These are phyloP conservation scores for Azemiops feae DNA, from an alignment of 2,113 vertebrate species.

Conservation along the genomic window DNA sequence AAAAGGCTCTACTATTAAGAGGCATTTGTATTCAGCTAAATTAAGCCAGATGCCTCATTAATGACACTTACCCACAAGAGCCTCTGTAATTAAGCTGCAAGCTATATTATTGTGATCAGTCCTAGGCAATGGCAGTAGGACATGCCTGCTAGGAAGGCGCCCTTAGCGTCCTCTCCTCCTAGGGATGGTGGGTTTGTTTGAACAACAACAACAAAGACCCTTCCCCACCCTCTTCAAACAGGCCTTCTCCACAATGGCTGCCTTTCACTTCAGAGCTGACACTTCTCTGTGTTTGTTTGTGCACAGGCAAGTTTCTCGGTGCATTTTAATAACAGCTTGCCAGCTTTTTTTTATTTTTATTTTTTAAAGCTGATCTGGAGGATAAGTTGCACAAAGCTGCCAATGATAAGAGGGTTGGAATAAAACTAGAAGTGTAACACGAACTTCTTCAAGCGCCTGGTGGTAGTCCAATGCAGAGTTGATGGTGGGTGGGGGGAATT, in stretches of 20 bases:
- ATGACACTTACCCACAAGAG: conserved; percentile 74
- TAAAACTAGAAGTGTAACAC: conserved; percentile 5
- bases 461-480: fast-evolving
- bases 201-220: background rate
- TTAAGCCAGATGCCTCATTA: conserved; percentile 72
- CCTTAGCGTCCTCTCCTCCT: background rate
- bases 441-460: background rate
- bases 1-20: conserved; percentile 61
- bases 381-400: conserved; percentile 33
- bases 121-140: conserved; percentile 27
- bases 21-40: conserved; percentile 75
- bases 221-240: conserved; percentile 18
- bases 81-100: conserved; percentile 76
- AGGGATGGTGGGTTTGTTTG: background rate
- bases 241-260: conserved; percentile 1
- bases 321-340: conserved; percentile 54
- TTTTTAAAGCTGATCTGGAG: background rate
- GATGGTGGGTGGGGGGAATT: background rate
- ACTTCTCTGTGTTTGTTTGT: conserved; percentile 34
- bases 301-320: conserved; percentile 48
- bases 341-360: background rate
- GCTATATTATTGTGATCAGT: conserved; percentile 59
- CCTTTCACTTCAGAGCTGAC: conserved; percentile 47
- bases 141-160: conserved; percentile 21
- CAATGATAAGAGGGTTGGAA: conserved; percentile 20